These are phyloP conservation scores for Hydraecia micacea DNA, from an alignment of 2,888 invertebrate genomes.

Conservation along the genomic window DNA sequence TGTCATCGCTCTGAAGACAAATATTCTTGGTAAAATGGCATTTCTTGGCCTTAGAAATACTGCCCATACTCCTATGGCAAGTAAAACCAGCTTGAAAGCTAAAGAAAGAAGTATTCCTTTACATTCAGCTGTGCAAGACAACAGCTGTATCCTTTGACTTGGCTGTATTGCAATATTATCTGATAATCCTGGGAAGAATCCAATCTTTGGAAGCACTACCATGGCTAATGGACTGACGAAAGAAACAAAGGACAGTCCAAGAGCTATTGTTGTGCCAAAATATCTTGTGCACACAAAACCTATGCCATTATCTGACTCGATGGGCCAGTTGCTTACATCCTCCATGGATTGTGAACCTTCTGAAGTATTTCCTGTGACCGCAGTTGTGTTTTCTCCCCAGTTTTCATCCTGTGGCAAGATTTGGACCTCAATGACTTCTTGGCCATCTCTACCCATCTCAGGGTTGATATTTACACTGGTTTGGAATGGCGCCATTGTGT, in stretches of 20 bases:
- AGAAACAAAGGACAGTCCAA: slow-evolving; percentile 94
- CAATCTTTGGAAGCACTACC: slow-evolving; percentile 98
- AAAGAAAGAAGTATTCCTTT: slow-evolving; percentile 97
- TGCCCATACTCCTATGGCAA: slow-evolving; percentile 98
- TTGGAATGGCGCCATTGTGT: slow-evolving; percentile 96
- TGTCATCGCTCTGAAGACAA: slow-evolving; percentile 97
- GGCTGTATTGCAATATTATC: slow-evolving; percentile 93
- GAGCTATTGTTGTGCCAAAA: slow-evolving; percentile 94
- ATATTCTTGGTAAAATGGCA: slow-evolving; percentile 97
- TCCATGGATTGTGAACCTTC: slow-evolving; percentile 98
- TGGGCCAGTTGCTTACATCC: slow-evolving; percentile 96
- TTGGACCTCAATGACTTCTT: slow-evolving; percentile 98
- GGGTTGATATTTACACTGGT: slow-evolving; percentile 95
- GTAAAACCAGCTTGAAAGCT: slow-evolving; percentile 96
- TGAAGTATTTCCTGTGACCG: slow-evolving; percentile 98
- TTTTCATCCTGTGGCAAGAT: slow-evolving; percentile 99
- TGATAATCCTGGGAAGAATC: slow-evolving; percentile 94
- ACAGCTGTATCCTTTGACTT: slow-evolving; percentile 91
- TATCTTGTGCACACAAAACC: slow-evolving; percentile 95
- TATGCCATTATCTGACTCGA: slow-evolving; percentile 93
- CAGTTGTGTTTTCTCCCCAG: slow-evolving; percentile 99
- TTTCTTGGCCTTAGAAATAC: slow-evolving; percentile 96
- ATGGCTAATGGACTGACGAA: slow-evolving; percentile 98
- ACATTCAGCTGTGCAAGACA: slow-evolving; percentile 97
- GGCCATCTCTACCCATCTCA: slow-evolving; percentile 94